These are phyloP conservation scores for Burhinus oedicnemus DNA, from an alignment of 2,113 vertebrate species.

Conservation along the genomic window DNA sequence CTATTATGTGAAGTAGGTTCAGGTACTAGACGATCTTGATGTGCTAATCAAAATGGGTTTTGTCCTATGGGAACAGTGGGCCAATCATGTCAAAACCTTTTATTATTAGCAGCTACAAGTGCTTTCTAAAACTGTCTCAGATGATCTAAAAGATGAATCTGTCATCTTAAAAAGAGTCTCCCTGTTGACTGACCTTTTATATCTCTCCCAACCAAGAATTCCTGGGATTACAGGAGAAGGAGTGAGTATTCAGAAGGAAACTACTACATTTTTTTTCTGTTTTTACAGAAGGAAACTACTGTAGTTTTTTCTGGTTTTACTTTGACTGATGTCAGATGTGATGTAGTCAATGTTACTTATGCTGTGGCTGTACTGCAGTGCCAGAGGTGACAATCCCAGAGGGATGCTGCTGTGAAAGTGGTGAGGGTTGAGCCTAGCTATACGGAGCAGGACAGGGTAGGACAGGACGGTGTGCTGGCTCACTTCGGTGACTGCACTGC, in stretches of 20 bases:
- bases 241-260: neutral
- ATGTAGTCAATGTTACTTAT: neutral
- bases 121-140: neutral
- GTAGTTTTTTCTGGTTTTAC: neutral
- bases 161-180: neutral
- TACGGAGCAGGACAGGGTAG: neutral
- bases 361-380: neutral
- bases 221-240: neutral
- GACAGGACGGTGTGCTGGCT: neutral
- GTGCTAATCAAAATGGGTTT: neutral
- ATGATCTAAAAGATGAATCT: neutral
- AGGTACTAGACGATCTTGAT: neutral
- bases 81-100: neutral
- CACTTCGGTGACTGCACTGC: neutral
- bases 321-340: neutral
- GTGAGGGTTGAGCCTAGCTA: neutral
- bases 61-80: neutral
- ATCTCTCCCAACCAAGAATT: neutral
- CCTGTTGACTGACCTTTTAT: neutral
- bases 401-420: neutral
- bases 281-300: neutral
- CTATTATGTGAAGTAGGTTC: neutral
- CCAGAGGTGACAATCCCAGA: neutral
- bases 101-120: neutral
- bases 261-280: neutral